Evolutionary conservation across 2,888 invertebrate genomes (phyloP).

Genomic region (Acleris laterana): DNA sequence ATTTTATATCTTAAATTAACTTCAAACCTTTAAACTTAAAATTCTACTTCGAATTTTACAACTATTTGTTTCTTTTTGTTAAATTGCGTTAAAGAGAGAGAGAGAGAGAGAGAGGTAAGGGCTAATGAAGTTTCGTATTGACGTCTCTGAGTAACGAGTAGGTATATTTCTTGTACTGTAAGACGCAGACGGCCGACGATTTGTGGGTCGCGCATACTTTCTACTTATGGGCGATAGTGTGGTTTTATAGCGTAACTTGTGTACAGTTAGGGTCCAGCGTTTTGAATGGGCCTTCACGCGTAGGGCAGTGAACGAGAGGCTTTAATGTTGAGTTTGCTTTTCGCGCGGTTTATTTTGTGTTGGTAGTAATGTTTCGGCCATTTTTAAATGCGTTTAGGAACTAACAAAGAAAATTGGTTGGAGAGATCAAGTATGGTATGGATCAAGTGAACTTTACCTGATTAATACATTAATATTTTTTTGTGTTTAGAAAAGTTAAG

Average conservation of each 20-base stretch:
- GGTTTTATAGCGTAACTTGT: slow-evolving; percentile 6
- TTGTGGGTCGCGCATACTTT: slow-evolving; percentile 61
- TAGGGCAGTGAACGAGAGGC: slow-evolving; percentile 6
- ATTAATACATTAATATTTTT: too few species aligned
- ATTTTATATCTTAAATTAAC: slow-evolving; percentile 2
- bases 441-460: too few species aligned
- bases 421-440: too few species aligned
- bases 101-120: too few species aligned
- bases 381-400: too few species aligned
- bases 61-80: too few species aligned
- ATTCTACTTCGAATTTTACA: too few species aligned
- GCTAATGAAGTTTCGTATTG: too few species aligned
- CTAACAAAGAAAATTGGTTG: too few species aligned
- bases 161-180: slow-evolving; percentile 37
- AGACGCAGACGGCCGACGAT: slow-evolving; percentile 46
- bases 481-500: too few species aligned
- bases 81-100: too few species aligned
- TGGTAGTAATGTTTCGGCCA: neutral
- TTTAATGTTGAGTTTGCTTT: neutral
- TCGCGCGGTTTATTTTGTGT: neutral
- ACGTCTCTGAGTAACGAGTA: neutral
- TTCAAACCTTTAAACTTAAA: neutral
- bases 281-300: slow-evolving; percentile 22
- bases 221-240: slow-evolving; percentile 44
- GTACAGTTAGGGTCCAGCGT: slow-evolving; percentile 9